Conservation (phyloP, 1,140 invertebrate genomes). For the Aphelinus atriplicis region DNA sequence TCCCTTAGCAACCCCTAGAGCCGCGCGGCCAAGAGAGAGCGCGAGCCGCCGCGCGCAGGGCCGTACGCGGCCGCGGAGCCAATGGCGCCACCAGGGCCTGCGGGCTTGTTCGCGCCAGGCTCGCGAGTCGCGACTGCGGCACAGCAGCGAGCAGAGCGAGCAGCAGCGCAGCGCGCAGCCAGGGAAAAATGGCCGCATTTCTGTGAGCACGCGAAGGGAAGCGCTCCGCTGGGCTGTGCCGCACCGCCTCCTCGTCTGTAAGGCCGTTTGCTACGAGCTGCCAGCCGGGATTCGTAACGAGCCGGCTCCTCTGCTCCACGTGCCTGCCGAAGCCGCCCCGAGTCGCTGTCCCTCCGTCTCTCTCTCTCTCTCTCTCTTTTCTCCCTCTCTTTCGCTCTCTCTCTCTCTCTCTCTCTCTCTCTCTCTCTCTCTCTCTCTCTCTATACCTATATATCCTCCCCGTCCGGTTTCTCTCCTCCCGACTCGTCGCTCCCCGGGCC, state of each 20-base stretch:
- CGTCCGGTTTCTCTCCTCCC: not conserved
- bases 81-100: no score
- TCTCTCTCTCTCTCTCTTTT: not conserved
- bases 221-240: conserved; percentile 8
- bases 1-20: no score
- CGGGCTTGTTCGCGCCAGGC: no score
- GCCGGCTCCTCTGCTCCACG: conserved; percentile 23
- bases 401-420: conserved; percentile 1
- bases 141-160: not conserved
- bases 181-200: conserved; percentile 64
- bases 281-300: conserved; percentile 30
- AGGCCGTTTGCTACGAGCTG: conserved; percentile 53
- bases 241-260: conserved; percentile 59
- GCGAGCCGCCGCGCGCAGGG: not conserved
- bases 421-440: not conserved
- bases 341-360: conserved; percentile 44
- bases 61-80: no score
- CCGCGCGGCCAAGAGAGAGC: not conserved
- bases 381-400: not conserved
- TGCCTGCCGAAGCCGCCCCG: conserved; percentile 52
- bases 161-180: not conserved
- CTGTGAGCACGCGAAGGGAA: conserved; percentile 54
- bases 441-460: not conserved
- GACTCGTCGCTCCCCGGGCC: not conserved
- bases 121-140: no score